These are phyloP conservation scores for Poicephalus gulielmi DNA, from an alignment of 2,113 vertebrate genomes.

Conservation along the genomic window DNA sequence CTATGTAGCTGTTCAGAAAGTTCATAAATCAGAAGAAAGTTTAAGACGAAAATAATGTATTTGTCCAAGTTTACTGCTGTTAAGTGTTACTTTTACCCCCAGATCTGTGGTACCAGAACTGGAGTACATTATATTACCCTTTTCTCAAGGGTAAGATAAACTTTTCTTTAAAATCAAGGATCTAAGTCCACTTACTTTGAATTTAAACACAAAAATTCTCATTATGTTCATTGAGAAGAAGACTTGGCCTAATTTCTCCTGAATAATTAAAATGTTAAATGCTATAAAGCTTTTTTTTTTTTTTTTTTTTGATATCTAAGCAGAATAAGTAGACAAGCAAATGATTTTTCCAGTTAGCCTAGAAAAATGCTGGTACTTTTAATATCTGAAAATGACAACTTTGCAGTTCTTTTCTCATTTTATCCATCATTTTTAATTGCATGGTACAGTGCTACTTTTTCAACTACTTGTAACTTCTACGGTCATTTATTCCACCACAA, in stretches of 20 bases:
- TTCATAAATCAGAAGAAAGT: not conserved
- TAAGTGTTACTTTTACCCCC: not conserved
- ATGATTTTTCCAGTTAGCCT: conserved; percentile 8
- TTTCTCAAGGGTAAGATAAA: not conserved
- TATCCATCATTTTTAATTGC: conserved; percentile 50
- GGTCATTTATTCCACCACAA: conserved; percentile 9
- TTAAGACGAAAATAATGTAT: not conserved
- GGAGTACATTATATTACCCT: not conserved
- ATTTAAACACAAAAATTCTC: not conserved
- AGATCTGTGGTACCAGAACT: not conserved
- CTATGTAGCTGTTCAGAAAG: not conserved
- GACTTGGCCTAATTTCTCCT: not conserved
- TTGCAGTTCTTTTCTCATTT: conserved; percentile 40
- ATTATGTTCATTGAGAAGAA: not conserved
- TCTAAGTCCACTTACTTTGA: not conserved
- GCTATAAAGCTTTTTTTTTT: not conserved
- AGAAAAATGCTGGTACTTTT: conserved; percentile 33
- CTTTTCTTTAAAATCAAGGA: not conserved
- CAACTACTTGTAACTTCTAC: not conserved
- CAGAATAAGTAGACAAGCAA: conserved; percentile 20
- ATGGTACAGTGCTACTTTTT: not conserved
- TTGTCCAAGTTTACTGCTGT: not conserved
- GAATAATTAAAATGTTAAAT: conserved; percentile 6
- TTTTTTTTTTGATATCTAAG: not conserved
- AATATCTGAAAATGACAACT: conserved; percentile 35